phyloP scores from a whole-genome alignment of 2,888 invertebrate genomes.

The Sepioteuthis lessoniana region DNA sequence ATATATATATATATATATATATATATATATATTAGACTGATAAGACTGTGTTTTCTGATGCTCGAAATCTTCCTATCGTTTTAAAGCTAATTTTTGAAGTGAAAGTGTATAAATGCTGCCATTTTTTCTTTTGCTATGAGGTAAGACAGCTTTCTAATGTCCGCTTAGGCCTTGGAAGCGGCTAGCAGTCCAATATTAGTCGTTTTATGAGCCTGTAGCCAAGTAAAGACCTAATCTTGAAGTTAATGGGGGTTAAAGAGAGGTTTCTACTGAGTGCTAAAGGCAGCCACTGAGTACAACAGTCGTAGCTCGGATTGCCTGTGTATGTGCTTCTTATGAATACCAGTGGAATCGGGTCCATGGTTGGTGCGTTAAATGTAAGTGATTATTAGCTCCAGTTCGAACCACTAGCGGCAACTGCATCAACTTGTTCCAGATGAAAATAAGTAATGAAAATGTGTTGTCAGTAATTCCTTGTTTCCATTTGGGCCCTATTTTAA shows the following conservation, averaged over 20 bases:
- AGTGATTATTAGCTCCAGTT: not conserved
- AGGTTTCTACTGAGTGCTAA: not conserved
- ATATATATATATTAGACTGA: not conserved
- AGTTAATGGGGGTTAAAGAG: slow-evolving; percentile 33
- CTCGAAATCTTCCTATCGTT: not conserved
- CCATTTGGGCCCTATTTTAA: not conserved
- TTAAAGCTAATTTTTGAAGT: not conserved
- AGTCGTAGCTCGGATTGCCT: not conserved
- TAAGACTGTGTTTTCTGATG: too few species aligned
- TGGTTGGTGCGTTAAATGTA: not conserved
- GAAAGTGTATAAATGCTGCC: not conserved
- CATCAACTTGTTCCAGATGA: not conserved
- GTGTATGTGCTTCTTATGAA: not conserved
- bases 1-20: slow-evolving; percentile 40
- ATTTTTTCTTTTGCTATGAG: not conserved
- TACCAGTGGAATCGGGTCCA: not conserved
- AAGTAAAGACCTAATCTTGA: not conserved
- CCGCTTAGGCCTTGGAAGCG: not conserved
- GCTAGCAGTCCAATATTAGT: not conserved
- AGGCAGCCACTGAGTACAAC: not conserved
- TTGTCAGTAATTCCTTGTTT: not conserved
- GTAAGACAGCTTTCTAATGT: not conserved
- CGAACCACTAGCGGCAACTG: not conserved
- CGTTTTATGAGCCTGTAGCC: not conserved
- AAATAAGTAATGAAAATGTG: not conserved